These are phyloP conservation scores for Cololabis saira DNA, from an alignment of 2,113 vertebrate genomes.

Conservation along the genomic window DNA sequence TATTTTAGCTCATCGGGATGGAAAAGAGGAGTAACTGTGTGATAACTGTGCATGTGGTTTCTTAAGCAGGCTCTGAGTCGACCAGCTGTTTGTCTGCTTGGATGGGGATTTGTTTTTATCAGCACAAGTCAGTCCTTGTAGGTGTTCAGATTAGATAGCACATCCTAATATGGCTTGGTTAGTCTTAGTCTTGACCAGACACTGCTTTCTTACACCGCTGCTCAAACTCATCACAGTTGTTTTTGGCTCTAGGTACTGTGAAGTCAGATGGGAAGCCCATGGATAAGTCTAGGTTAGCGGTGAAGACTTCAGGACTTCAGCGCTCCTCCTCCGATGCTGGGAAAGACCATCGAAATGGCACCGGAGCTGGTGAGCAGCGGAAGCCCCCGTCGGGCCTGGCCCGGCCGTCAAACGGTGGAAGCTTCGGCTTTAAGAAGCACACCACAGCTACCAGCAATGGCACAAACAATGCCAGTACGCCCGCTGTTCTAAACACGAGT, in stretches of 20 bases:
- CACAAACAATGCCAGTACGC: constrained; percentile 49
- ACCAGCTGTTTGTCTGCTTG: constrained; percentile 31
- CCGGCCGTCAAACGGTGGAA: constrained; percentile 87
- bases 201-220: neutral
- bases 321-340: constrained; percentile 93
- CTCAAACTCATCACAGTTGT: constrained; percentile 32
- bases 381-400: constrained; percentile 92
- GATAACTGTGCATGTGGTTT: constrained; percentile 52
- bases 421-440: constrained; percentile 94
- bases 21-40: constrained; percentile 69
- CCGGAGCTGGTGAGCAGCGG: constrained; percentile 81
- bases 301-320: constrained; percentile 89
- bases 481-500: constrained; percentile 81
- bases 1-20: constrained; percentile 63
- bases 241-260: constrained; percentile 51
- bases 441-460: constrained; percentile 78
- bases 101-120: constrained; percentile 52
- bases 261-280: constrained; percentile 82
- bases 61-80: constrained; percentile 34
- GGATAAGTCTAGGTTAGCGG: constrained; percentile 89
- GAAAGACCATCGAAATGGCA: constrained; percentile 83
- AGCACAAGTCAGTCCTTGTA: constrained; percentile 56
- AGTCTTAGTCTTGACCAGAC: constrained; percentile 36
- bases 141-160: constrained; percentile 64
- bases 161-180: constrained; percentile 46